A percentile compares a stretch with the other conserved stretches of the same genome.
phyloP scores from a whole-genome alignment of 1,140 invertebrate species.

The Carcinoscorpius rotundicauda region DNA sequence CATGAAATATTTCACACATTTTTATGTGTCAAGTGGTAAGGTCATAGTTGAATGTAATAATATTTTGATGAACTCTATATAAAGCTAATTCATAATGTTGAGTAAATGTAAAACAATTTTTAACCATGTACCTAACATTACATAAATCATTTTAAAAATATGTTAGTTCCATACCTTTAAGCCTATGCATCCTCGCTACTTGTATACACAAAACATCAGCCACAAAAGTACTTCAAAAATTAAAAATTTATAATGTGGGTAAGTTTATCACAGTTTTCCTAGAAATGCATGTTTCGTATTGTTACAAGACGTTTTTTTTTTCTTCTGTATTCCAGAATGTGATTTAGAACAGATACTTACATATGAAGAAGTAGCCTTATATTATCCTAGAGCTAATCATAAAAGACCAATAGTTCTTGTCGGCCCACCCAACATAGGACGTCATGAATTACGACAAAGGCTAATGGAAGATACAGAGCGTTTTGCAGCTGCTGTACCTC shows the following conservation, averaged over 20 bases:
- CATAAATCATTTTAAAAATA: too few species aligned
- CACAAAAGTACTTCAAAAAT: too few species aligned
- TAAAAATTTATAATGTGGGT: neutral
- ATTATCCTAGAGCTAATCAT: conserved; percentile 39
- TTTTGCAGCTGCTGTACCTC: conserved; percentile 43
- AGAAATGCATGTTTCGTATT: neutral
- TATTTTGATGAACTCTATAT: too few species aligned
- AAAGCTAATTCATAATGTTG: too few species aligned
- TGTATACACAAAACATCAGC: too few species aligned
- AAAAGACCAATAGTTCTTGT: conserved; percentile 43
- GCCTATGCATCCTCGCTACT: too few species aligned
- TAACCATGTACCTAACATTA: too few species aligned
- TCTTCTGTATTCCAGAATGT: conserved; percentile 10
- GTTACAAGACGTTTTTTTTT: conserved; percentile 1
- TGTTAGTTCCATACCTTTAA: too few species aligned
- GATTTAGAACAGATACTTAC: conserved; percentile 25
- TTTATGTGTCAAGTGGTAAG: too few species aligned
- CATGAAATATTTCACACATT: too few species aligned
- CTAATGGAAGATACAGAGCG: conserved; percentile 40
- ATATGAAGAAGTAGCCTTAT: conserved; percentile 43
- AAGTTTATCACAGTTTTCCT: neutral
- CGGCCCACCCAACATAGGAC: conserved; percentile 42
- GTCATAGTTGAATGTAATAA: too few species aligned
- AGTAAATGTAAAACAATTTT: too few species aligned
- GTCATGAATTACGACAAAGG: conserved; percentile 39